Base-by-base conservation (phyloP, 2,888 invertebrate genomes). In the Cinara cedri region DNA sequence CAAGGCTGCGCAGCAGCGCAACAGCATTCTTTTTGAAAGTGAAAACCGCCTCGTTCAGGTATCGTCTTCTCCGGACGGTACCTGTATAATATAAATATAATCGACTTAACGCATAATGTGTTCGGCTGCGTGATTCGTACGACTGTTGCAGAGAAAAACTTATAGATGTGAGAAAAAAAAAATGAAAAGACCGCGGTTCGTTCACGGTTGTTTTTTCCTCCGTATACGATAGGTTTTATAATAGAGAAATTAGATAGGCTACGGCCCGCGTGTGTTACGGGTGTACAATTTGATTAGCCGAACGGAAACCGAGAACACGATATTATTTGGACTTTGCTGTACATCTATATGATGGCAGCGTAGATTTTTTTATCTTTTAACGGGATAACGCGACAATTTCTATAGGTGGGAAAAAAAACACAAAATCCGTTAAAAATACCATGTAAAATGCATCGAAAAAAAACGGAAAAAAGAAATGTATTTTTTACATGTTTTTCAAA, bases 41-140 rank as follows among this genome's bases (percentile, higher is more conserved):
- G 76, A 78, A 78, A 78, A 66, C 68, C 76, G 9, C 49, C 76
- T 57, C 19, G 68, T 14, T 34, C 34, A 6, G 46, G 34, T 34
- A 34, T 34, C 34, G 34, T 34, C 34, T 34, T 34, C 34, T 34
- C 34, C 34, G 34, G 34, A 34, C 34, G 34, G 6, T 34, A 34
- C 34, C 34, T 34, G 6, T 63, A 66, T 70, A 34, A 34, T 62
- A 76, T 66, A 70, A n/a, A 66, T 78, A 81, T 81, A 81, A 60
- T 46, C 57, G 57, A n/a, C 44, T 26, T 55, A 34, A 34, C 34
- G 34, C 34, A 34, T 24, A 14, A 44, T 62, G 13, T 34, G n/a
- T 62, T 46, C n/a, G 51, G 51, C 42, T 54, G 63, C 54, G 70
- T 81, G 75, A 44, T 66, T 81, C 63, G 14, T 72, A 57, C 44